Evolutionary conservation across 1,140 invertebrate species (phyloP).

Genomic region (Magallana angulata): DNA sequence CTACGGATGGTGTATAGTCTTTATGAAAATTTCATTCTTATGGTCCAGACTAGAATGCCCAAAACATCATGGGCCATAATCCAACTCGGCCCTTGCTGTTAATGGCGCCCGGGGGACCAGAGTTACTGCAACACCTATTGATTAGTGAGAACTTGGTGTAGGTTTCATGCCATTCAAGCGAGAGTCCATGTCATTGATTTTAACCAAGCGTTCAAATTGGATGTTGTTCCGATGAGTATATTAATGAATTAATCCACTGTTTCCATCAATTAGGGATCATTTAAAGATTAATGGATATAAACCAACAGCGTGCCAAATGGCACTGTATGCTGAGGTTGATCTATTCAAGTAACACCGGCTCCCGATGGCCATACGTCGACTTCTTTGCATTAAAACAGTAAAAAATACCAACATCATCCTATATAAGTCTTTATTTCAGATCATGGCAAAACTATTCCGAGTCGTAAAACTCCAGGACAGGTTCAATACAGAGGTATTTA

Average conservation of each 20-base stretch:
- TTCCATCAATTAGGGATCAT: not conserved
- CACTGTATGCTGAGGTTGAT: too few relatives aligned
- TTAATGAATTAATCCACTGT: conserved; percentile 19
- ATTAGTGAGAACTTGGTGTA: not conserved
- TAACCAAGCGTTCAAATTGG: not conserved
- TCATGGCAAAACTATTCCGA: conserved; percentile 90
- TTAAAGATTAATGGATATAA: not conserved
- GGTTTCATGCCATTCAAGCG: not conserved
- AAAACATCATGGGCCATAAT: not conserved
- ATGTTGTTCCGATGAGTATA: not conserved
- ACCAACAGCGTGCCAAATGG: not conserved
- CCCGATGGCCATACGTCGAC: too few relatives aligned
- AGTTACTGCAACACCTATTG: conserved; percentile 24
- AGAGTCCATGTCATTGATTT: not conserved
- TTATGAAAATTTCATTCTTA: not conserved
- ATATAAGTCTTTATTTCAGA: not conserved
- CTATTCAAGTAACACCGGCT: too few relatives aligned
- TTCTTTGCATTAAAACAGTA: too few relatives aligned
- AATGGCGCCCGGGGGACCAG: conserved; percentile 9
- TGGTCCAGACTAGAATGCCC: not conserved
- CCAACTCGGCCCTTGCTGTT: not conserved
- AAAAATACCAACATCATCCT: too few relatives aligned
- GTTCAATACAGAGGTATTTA: conserved; percentile 88
- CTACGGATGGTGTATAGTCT: not conserved
- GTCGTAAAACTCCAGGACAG: conserved; percentile 91